Evolutionary conservation across 1,140 invertebrate species (phyloP), one percentile per base, ranked within the genome.

Genomic region (Drosophila kikkawai): DNA sequence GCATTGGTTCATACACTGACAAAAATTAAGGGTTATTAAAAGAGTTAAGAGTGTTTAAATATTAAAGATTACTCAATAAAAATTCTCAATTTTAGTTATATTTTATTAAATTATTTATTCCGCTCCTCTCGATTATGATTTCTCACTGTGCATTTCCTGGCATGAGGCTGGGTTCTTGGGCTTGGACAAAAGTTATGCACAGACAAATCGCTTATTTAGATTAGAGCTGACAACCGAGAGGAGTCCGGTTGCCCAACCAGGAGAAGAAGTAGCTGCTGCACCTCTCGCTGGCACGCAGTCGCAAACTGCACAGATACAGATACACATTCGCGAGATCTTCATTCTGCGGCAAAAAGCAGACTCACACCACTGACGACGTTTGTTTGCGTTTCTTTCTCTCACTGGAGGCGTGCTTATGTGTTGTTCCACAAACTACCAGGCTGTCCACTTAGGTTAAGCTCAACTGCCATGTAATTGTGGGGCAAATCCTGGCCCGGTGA

Each of bases 131-230:
- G 0, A 45, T 36, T 9, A 8, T 9, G 8, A n/a, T 48, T 63
- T 69, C 5, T 51, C 3, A 4, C 29, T 48, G 32, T 50, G 69
- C n/a, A 36, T 22, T 41, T 47, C 32, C 15, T 58, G 59, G 76
- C 66, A 44, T 70, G 39, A 41, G 41, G 17, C 55, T 67, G 48
- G 59, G 8, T 19, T 41, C 69, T 60, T 47, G 55, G n/a, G 42
- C 68, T 56, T 45, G 64, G 64, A 45, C 51, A 45, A 36, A 51
- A 83, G 80, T 88, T 88, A 88, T 84, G 84, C 68, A 53, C 81
- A 79, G 85, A 75, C 75, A 82, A 88, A 82, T 88, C 81, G 85
- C 81, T 85, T 84, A 85, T 80, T 88, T 90, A 88, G 84, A 88
- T 88, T 90, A 69, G 63, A 84, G 64, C 70, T 84, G 84, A 90